Percentiles rank a stretch among this genome's conserved stretches.
These are phyloP conservation scores for Lepus oiostolus DNA, from an alignment of 2,797 vertebrate genomes.

Conservation along the genomic window DNA sequence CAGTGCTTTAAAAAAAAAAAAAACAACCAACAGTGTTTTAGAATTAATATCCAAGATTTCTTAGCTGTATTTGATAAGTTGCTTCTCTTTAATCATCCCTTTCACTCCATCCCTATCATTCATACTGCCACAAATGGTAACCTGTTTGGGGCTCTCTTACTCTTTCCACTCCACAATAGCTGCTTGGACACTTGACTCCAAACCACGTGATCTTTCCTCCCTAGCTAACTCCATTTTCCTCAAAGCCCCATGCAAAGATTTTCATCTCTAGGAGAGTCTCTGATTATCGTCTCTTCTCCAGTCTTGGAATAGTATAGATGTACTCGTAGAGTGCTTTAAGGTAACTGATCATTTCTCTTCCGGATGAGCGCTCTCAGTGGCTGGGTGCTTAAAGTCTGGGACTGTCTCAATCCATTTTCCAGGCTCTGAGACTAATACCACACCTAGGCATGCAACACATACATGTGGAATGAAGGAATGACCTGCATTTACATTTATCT, in stretches of 20 bases:
- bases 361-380: neutral
- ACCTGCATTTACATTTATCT: neutral
- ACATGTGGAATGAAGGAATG: neutral
- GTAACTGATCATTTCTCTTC: neutral
- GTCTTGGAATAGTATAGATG: neutral
- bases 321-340: neutral
- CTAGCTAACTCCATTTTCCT: neutral
- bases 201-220: neutral
- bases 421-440: neutral
- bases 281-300: neutral
- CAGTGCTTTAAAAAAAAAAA: neutral
- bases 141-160: neutral
- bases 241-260: neutral
- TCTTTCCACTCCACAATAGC: neutral
- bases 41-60: neutral
- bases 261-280: conserved; percentile 9
- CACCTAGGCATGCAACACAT: neutral
- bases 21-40: neutral
- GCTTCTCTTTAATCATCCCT: neutral
- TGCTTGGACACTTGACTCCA: neutral
- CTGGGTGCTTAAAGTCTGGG: neutral
- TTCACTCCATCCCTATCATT: neutral
- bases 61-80: neutral
- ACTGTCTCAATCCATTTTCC: neutral
- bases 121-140: neutral